phyloP scores from a whole-genome alignment of 2,113 vertebrate genomes.

The Ibidorhyncha struthersii region DNA sequence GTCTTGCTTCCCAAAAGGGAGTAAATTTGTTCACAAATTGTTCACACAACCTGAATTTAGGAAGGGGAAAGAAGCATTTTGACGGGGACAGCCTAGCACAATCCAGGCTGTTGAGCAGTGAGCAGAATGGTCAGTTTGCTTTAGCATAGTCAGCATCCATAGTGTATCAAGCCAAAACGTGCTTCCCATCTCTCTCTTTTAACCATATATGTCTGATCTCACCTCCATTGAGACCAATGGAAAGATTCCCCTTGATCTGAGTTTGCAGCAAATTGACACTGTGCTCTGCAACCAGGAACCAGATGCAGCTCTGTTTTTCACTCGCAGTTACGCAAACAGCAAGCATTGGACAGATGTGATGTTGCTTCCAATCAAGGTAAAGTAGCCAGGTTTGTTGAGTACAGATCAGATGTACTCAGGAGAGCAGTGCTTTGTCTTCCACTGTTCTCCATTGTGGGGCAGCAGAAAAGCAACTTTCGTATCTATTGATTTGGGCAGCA shows the following conservation, averaged over 20 bases:
- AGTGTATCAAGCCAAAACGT: neutral
- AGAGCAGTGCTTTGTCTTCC: neutral
- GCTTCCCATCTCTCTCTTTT: neutral
- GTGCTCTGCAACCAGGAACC: neutral
- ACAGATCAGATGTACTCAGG: neutral
- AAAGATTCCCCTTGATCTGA: neutral
- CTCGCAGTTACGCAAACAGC: neutral
- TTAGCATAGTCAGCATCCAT: neutral
- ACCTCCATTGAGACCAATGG: neutral
- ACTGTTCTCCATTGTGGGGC: neutral
- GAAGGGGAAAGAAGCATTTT: neutral
- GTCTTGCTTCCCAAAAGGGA: neutral
- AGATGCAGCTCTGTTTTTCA: neutral
- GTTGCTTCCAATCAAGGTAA: neutral
- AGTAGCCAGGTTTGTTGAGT: neutral
- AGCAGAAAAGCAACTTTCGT: neutral
- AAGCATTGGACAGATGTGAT: neutral
- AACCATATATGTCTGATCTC: neutral
- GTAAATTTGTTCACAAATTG: neutral
- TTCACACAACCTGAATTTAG: neutral
- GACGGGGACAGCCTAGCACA: neutral
- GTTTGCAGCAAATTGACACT: neutral
- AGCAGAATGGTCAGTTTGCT: neutral
- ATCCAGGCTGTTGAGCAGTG: fast-evolving
- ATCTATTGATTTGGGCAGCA: neutral